Percentiles rank a stretch among this genome's conserved stretches.
These are phyloP conservation scores for Hippoglossus hippoglossus DNA, from an alignment of 2,797 vertebrate genomes.

Conservation along the genomic window DNA sequence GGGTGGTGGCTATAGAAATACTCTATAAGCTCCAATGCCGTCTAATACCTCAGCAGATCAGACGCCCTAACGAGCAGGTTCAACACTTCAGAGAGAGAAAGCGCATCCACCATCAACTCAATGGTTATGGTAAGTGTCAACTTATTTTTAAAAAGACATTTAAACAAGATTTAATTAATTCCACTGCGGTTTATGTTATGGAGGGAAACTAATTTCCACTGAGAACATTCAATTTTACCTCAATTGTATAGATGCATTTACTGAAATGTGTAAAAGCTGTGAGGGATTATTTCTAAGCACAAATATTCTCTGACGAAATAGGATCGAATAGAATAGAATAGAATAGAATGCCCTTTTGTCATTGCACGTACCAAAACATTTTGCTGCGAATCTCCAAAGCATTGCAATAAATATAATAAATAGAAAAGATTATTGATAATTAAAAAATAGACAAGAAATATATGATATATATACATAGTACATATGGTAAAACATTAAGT, in stretches of 20 bases:
- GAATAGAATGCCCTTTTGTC: too few species aligned
- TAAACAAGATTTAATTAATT: neutral
- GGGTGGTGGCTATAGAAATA: slow-evolving; percentile 61
- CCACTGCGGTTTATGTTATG: neutral
- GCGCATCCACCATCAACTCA: slow-evolving; percentile 21
- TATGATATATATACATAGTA: too few species aligned
- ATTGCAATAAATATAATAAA: too few species aligned
- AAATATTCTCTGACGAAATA: neutral
- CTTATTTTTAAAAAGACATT: neutral
- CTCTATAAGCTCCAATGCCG: slow-evolving; percentile 14
- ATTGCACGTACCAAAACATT: too few species aligned
- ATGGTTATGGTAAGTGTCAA: slow-evolving; percentile 61
- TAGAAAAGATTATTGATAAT: too few species aligned
- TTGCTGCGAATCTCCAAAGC: too few species aligned
- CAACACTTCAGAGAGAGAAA: slow-evolving; percentile 27
- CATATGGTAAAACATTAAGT: neutral
- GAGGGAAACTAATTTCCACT: neutral
- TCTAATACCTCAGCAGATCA: slow-evolving; percentile 30
- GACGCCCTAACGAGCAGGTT: slow-evolving; percentile 32
- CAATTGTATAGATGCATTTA: too few species aligned
- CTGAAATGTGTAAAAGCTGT: neutral
- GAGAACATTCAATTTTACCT: too few species aligned
- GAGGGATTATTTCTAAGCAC: neutral
- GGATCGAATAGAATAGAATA: too few species aligned
- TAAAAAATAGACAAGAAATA: too few species aligned